phyloP scores from a whole-genome alignment of 2,797 vertebrate species.

The Microctenopoma stevenorrisi region DNA sequence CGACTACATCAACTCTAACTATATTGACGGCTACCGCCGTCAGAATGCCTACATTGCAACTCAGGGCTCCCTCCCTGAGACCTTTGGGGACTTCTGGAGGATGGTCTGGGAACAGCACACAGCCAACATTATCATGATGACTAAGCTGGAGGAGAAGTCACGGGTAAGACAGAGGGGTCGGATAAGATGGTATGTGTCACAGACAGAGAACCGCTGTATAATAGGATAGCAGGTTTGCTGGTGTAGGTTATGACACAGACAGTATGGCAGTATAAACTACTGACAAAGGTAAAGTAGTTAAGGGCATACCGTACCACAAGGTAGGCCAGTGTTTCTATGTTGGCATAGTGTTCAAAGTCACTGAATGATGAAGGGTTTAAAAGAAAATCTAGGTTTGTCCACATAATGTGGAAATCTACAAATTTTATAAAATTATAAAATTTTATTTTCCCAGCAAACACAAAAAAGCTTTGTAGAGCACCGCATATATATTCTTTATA shows the following conservation, averaged over 20 bases:
- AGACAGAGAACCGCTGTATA: not conserved
- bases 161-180: conserved; percentile 86
- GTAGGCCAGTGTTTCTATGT: too few relatives aligned
- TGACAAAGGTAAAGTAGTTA: not conserved
- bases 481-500: too few relatives aligned
- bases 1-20: conserved; percentile 98
- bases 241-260: not conserved
- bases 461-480: too few relatives aligned
- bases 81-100: conserved; percentile 98
- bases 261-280: not conserved
- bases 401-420: too few relatives aligned
- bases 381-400: too few relatives aligned
- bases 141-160: conserved; percentile 96
- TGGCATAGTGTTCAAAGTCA: not conserved
- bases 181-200: conserved; percentile 2
- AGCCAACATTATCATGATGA: conserved; percentile 99
- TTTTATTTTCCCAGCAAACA: not conserved
- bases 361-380: not conserved
- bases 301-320: too few relatives aligned
- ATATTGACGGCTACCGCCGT: conserved; percentile 96
- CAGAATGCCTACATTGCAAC: conserved; percentile 99
- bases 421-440: too few relatives aligned
- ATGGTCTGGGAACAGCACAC: conserved; percentile 99
- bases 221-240: not conserved
- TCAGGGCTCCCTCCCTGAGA: conserved; percentile 95